Evolutionary conservation across 2,888 invertebrate genomes (phyloP).

Genomic region (Alviniconcha strummeri): DNA sequence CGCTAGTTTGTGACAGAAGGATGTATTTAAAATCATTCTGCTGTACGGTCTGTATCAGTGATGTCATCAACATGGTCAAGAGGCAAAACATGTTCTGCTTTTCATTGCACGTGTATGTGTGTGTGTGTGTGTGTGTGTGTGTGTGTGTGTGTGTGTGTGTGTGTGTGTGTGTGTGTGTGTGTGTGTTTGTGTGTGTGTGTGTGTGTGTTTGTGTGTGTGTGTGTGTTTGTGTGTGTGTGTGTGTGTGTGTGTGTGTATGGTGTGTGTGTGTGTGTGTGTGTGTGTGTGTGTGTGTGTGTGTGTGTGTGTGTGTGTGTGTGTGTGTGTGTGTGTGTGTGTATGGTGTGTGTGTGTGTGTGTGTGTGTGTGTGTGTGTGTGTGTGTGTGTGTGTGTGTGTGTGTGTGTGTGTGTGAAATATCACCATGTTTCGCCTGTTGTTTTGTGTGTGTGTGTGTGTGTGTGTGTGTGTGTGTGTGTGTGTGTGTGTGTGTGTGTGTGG

Average conservation of each 20-base stretch:
- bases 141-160: conserved; percentile 1
- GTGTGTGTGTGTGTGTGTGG: neutral
- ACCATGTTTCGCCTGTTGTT: neutral
- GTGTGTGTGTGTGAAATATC: neutral
- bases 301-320: conserved; percentile 19
- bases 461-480: conserved; percentile 11
- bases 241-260: neutral
- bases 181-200: neutral
- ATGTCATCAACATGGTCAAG: no score
- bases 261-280: conserved; percentile 13
- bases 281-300: neutral
- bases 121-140: conserved; percentile 7
- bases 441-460: neutral
- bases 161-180: conserved; percentile 6
- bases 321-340: neutral
- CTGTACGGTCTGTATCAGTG: no score
- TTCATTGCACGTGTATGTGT: neutral
- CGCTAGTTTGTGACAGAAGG: no score
- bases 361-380: neutral
- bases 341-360: neutral
- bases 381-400: neutral
- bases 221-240: neutral
- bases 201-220: conserved; percentile 3
- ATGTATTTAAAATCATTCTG: no score
- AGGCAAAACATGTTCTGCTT: neutral